Evolutionary conservation across 2,888 invertebrate species (phyloP), one percentile per base, ranked within the genome.

Genomic region (Pyrrhia umbra): DNA sequence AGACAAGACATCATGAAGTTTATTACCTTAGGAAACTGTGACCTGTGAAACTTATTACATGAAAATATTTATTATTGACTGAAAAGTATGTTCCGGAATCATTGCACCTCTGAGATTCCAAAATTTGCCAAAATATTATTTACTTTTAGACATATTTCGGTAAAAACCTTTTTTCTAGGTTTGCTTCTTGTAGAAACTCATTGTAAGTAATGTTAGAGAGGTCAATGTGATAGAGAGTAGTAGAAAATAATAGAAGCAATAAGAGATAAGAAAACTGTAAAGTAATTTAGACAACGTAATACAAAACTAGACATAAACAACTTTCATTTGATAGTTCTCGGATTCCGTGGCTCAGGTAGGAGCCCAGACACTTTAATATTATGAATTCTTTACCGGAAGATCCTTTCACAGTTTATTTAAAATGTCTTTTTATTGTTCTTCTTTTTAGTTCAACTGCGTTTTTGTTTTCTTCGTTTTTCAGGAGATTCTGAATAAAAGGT

Each of bases 261-360:
- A 4, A 13, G 15, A 56, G 16, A 47, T 57, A 47, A 68, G 34
- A 16, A 60, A 62, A 46, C 15, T 21, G 8, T 20, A 16, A 37
- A 39, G 37, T 45, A 45, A 46, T 68, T 70, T 77, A 80, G 67
- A 68, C 82, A 80, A 81, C 73, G 68, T 72, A 61, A 70, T 56
- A 64, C 71, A 67, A 80, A 79, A 80, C 75, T 81, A 84, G 84
- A 85, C 80, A 79, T 83, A 81, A 82, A 86, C 88, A 80, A 84
- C 87, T 88, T 87, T 84, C 85, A 78, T 84, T 82, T 84, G 74
- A 79, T 80, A 74, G 73, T 79, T 84, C 77, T 82, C 79, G 78
- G 75, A 85, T 83, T 83, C 80, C 79, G 75, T 79, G 71, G 71
- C 80, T 77, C 87, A 85, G 85, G 86, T 85, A 87, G 79, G 65